Evolutionary conservation across 1,140 invertebrate species (phyloP).

Genomic region (Phenacoccus solenopsis): DNA sequence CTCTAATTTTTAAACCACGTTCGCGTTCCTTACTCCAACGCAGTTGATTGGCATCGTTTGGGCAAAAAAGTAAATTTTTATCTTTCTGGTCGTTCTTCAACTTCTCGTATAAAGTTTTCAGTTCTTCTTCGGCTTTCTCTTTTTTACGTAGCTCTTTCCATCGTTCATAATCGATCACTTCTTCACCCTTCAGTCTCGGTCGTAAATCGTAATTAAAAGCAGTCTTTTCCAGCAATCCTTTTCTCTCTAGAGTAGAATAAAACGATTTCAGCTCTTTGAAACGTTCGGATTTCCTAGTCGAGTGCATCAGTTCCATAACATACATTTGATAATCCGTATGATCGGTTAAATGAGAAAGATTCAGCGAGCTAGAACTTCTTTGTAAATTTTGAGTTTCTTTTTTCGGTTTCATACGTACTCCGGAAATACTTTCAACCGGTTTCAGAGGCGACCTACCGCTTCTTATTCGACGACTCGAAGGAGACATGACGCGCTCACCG

Average conservation of each 20-base stretch:
- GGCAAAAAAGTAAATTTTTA: conserved; percentile 67
- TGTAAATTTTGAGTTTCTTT: conserved; percentile 44
- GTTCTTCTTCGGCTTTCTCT: conserved; percentile 67
- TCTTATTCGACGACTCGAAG: conserved; percentile 47
- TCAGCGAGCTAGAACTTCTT: conserved; percentile 37
- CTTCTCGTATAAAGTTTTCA: conserved; percentile 62
- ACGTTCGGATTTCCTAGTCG: conserved; percentile 55
- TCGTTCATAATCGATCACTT: conserved; percentile 69
- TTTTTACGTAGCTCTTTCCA: conserved; percentile 68
- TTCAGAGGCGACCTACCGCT: conserved; percentile 34
- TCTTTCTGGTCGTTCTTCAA: conserved; percentile 64
- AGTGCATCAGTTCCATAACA: conserved; percentile 55
- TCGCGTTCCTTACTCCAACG: conserved; percentile 67
- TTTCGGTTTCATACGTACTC: conserved; percentile 26
- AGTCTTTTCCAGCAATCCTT: conserved; percentile 64
- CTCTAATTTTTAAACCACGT: conserved; percentile 61
- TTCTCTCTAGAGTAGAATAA: conserved; percentile 71
- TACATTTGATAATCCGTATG: conserved; percentile 52
- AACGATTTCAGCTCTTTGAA: conserved; percentile 77
- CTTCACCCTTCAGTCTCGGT: conserved; percentile 51
- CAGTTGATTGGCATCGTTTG: conserved; percentile 52
- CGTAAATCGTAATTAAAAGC: conserved; percentile 55
- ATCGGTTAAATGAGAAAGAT: conserved; percentile 33
- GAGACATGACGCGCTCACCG: conserved; percentile 40
- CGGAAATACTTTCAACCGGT: conserved; percentile 30